phyloP scores from a whole-genome alignment of 2,797 vertebrate genomes.

The Chaetophractus vellerosus region DNA sequence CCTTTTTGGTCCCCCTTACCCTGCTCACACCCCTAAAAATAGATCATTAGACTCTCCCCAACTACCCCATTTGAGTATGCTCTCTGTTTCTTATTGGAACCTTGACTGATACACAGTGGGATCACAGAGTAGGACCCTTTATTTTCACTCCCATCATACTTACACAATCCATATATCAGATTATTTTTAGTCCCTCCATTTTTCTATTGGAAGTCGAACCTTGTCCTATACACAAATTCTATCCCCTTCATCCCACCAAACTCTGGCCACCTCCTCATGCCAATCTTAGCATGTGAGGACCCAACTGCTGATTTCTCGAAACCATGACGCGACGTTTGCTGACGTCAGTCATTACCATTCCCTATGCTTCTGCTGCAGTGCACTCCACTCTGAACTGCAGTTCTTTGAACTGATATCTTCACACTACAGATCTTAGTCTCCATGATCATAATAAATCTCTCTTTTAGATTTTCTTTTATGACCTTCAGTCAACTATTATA shows the following conservation, averaged over 20 bases:
- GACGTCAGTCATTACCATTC: neutral
- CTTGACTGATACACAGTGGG: neutral
- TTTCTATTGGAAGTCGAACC: slow-evolving; percentile 21
- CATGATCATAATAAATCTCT: neutral
- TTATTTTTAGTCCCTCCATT: slow-evolving; percentile 10
- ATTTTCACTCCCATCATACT: neutral
- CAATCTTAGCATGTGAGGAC: neutral
- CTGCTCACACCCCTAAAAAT: neutral
- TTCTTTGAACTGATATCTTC: neutral
- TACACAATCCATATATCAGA: neutral
- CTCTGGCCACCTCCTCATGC: neutral
- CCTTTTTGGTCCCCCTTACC: neutral
- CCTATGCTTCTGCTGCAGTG: neutral
- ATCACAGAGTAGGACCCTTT: neutral
- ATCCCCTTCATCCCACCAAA: neutral
- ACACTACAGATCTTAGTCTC: neutral
- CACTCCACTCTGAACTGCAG: neutral
- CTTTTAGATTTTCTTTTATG: slow-evolving; percentile 19
- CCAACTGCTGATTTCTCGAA: neutral
- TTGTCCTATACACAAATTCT: neutral
- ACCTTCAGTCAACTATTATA: neutral
- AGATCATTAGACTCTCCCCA: neutral
- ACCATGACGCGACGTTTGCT: neutral
- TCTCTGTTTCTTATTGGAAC: too few species aligned
- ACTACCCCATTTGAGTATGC: neutral